phyloP scores from a whole-genome alignment of 2,113 vertebrate genomes.

The Xiphias gladius region DNA sequence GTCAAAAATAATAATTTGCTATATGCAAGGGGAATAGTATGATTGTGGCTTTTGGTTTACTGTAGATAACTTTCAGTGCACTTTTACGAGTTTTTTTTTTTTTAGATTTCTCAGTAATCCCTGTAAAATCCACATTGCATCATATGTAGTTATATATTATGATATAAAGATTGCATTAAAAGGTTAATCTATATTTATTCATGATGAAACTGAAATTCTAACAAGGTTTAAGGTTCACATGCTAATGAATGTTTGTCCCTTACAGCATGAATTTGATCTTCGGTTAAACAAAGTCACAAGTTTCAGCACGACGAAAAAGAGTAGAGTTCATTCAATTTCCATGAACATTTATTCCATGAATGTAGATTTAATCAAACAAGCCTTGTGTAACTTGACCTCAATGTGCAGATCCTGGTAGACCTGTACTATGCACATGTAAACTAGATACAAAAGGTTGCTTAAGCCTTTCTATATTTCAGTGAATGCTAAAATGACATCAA shows the following conservation, averaged over 20 bases:
- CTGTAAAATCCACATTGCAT: background rate
- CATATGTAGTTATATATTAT: background rate
- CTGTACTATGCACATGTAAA: slow-evolving; percentile 33
- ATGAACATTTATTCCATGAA: slow-evolving; percentile 72
- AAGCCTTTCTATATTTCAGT: background rate
- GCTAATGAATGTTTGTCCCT: slow-evolving; percentile 12
- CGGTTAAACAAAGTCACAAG: slow-evolving; percentile 58
- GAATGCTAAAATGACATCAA: background rate
- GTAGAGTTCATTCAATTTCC: slow-evolving; percentile 60
- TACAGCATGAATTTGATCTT: slow-evolving; percentile 22
- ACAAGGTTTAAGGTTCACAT: background rate
- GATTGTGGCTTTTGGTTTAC: too few relatives aligned
- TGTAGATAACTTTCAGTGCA: background rate
- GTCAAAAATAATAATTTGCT: background rate
- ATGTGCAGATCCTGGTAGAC: slow-evolving; percentile 19
- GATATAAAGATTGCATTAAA: background rate
- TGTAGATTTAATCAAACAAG: slow-evolving; percentile 61
- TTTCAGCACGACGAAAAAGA: slow-evolving; percentile 35
- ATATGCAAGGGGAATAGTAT: background rate
- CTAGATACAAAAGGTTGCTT: slow-evolving; percentile 26
- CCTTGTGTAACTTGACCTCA: slow-evolving; percentile 59
- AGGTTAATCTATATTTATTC: background rate
- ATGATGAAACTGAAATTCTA: background rate
- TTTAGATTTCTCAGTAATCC: background rate
- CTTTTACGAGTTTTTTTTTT: background rate